Base-by-base conservation (phyloP, 1,140 invertebrate species). In the Scaptomyza graminum region DNA sequence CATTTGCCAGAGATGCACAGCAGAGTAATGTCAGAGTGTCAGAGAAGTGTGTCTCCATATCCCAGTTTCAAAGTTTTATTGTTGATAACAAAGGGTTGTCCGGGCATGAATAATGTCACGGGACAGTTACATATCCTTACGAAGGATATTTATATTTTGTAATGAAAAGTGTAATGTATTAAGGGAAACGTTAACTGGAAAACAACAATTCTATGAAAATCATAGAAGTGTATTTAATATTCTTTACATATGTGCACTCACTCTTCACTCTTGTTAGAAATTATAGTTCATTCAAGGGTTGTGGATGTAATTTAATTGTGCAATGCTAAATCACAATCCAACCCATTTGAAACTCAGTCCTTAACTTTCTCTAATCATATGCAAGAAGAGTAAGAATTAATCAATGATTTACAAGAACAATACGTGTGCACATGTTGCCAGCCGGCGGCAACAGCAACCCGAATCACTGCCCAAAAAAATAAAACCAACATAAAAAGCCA, bases 351-450 rank as follows among this genome's bases (percentile, higher is more conserved):
- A 73, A 0, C 31, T 49, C 57, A 50, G 67, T 41, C 60, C 60
- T 39, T 61, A 67, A 81, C 60, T 81, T 87, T 81, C 75, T 68
- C 79, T 88, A 87, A 87, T 87, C 75, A 79, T 82, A 87, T 87
- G 83, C 83, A 88, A 88, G 71, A 76, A 87, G 67, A 76, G 83
- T 69, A 81, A 64, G 75, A 87, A 82, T 87, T 87, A 87, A 87
- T 87, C 82, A 87, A 87, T 88, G 82, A 79, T 88, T 76, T 87
- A 87, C 82, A 87, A 83, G 83, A 88, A 87, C 82, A 87, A 87
- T 88, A 83, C 83, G 82, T 88, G 72, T 79, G 78, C 82, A 87
- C 78, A 85, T 85, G 83, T 85, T 71, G 82, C 51, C 68, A 54
- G 73, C 76, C 76, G 66, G 47, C 55, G 71, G 70, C 73, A 25